Percentiles rank a stretch among this genome's conserved stretches.
phyloP scores from a whole-genome alignment of 2,888 invertebrate genomes.

The Acanthacorydalis orientalis region DNA sequence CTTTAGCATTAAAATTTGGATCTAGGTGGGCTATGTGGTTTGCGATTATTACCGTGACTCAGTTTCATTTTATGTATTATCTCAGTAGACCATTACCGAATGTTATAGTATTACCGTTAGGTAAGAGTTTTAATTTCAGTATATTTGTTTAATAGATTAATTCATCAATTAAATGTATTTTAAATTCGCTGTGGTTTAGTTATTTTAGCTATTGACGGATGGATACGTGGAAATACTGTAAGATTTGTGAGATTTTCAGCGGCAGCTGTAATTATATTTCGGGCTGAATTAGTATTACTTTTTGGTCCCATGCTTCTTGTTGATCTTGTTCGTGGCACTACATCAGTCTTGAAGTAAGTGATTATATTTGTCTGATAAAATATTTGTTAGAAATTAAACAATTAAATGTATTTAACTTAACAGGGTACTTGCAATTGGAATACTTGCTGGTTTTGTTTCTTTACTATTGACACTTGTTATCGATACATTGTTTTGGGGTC shows the following conservation, averaged over 20 bases:
- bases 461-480: slow-evolving; percentile 56
- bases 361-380: neutral
- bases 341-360: slow-evolving; percentile 47
- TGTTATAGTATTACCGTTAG: slow-evolving; percentile 79
- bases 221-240: slow-evolving; percentile 60
- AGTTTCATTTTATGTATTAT: slow-evolving; percentile 98
- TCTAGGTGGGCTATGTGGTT: slow-evolving; percentile 65
- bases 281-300: slow-evolving; percentile 75
- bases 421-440: slow-evolving; percentile 53
- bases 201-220: slow-evolving; percentile 65
- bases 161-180: slow-evolving; percentile 1
- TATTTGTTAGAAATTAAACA: too few species aligned
- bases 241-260: slow-evolving; percentile 73
- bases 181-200: slow-evolving; percentile 39
- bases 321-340: slow-evolving; percentile 54
- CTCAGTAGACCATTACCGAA: slow-evolving; percentile 89
- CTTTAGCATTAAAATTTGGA: slow-evolving; percentile 65
- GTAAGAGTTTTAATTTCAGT: slow-evolving; percentile 34
- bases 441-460: slow-evolving; percentile 53
- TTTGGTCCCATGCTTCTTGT: slow-evolving; percentile 71
- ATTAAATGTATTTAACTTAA: neutral
- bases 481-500: slow-evolving; percentile 88
- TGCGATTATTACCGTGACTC: slow-evolving; percentile 67
- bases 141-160: neutral
- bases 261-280: slow-evolving; percentile 74